Percentiles rank a stretch among this genome's conserved stretches.
Conservation (phyloP, 1,140 invertebrate species). For the Drosophila cardini region DNA sequence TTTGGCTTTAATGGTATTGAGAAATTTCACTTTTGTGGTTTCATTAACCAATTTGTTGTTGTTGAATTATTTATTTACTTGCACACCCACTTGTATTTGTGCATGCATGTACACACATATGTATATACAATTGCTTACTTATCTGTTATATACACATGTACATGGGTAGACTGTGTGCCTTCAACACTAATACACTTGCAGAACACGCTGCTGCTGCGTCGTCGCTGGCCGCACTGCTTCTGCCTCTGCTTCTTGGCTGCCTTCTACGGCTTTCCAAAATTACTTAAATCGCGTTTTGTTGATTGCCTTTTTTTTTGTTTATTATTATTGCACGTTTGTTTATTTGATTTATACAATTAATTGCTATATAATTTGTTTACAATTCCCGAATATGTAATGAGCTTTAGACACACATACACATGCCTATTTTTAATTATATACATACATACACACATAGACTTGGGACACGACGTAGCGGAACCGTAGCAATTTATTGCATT, state of each 20-base stretch:
- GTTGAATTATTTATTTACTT: slow-evolving; percentile 40
- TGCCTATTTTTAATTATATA: slow-evolving; percentile 44
- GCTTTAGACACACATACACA: slow-evolving; percentile 22
- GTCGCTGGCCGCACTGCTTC: slow-evolving; percentile 54
- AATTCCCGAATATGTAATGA: slow-evolving; percentile 15
- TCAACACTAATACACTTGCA: slow-evolving; percentile 76
- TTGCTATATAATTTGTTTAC: slow-evolving; percentile 48
- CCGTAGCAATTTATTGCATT: slow-evolving; percentile 47
- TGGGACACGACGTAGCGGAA: slow-evolving; percentile 16
- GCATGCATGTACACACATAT: slow-evolving; percentile 25
- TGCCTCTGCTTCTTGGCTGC: slow-evolving; percentile 54
- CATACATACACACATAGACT: slow-evolving; percentile 18
- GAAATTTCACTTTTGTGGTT: slow-evolving; percentile 67
- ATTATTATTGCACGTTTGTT: slow-evolving; percentile 52
- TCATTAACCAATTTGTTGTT: slow-evolving; percentile 53
- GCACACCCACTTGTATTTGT: slow-evolving; percentile 36
- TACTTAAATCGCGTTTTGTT: slow-evolving; percentile 31
- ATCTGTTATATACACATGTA: slow-evolving; percentile 37
- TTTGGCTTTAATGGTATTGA: slow-evolving; percentile 26
- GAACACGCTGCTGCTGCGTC: slow-evolving; percentile 52
- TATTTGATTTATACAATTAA: slow-evolving; percentile 36
- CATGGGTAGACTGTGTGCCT: slow-evolving; percentile 46
- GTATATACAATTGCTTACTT: slow-evolving; percentile 52
- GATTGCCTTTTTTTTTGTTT: slow-evolving; percentile 38
- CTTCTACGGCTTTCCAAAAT: slow-evolving; percentile 57